Percentiles rank a stretch among this genome's conserved stretches.
These are phyloP conservation scores for Rhineura floridana DNA, from an alignment of 2,113 vertebrate species.

Conservation along the genomic window DNA sequence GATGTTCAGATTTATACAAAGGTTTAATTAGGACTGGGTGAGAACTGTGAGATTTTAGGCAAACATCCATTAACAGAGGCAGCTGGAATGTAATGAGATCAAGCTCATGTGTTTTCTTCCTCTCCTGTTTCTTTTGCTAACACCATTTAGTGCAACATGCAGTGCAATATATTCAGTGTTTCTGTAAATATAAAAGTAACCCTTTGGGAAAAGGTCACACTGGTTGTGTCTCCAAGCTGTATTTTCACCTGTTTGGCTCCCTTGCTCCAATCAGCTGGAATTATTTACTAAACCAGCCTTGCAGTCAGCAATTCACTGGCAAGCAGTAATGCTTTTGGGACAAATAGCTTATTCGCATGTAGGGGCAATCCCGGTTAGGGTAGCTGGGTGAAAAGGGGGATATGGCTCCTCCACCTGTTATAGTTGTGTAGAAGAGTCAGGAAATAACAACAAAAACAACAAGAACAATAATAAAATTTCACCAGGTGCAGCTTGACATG, in stretches of 20 bases:
- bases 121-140: conserved; percentile 21
- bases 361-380: too few relatives aligned
- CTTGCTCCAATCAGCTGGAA: not conserved
- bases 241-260: not conserved
- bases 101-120: conserved; percentile 34
- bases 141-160: not conserved
- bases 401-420: too few relatives aligned
- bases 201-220: conserved; percentile 19
- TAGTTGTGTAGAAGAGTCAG: too few relatives aligned
- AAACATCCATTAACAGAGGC: conserved; percentile 33
- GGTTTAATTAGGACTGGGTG: conserved; percentile 42
- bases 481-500: too few relatives aligned
- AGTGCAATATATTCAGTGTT: not conserved
- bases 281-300: not conserved
- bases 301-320: not conserved
- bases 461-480: too few relatives aligned
- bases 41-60: conserved; percentile 41
- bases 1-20: conserved; percentile 29
- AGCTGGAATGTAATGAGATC: conserved; percentile 45
- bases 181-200: conserved; percentile 28
- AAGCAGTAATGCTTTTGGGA: not conserved
- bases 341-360: too few relatives aligned
- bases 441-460: too few relatives aligned
- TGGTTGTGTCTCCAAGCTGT: not conserved
- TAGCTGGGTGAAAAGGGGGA: too few relatives aligned